These are phyloP conservation scores for Hyaena hyaena DNA, from an alignment of 2,113 vertebrate genomes.

Conservation along the genomic window DNA sequence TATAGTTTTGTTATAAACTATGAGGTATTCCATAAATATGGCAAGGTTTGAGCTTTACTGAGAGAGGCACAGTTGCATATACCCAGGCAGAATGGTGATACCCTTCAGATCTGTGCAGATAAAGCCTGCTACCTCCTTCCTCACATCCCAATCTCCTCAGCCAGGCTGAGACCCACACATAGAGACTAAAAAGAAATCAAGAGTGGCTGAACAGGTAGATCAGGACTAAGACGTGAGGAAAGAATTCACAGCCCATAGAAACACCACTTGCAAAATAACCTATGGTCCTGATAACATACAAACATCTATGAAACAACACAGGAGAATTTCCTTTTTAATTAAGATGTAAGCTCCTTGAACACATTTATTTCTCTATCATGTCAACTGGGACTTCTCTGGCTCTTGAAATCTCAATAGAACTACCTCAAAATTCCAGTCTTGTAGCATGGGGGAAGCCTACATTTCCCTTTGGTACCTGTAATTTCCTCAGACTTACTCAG, in stretches of 20 bases:
- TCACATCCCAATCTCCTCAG: not conserved
- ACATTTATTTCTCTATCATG: not conserved
- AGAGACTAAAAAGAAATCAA: not conserved
- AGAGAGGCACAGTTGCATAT: not conserved
- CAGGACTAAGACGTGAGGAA: not conserved
- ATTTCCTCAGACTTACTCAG: not conserved
- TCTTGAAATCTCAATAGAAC: not conserved
- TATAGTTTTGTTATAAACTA: not conserved
- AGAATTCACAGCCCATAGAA: not conserved
- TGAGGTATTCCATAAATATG: not conserved
- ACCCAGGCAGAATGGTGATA: not conserved
- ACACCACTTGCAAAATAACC: not conserved
- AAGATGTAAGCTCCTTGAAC: not conserved
- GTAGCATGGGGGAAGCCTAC: not conserved
- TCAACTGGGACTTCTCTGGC: not conserved
- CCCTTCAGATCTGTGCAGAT: not conserved
- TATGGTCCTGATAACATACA: not conserved
- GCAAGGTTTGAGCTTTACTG: not conserved
- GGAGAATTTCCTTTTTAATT: constrained; percentile 5
- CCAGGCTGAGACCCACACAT: not conserved
- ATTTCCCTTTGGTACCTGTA: not conserved
- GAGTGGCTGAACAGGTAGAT: not conserved
- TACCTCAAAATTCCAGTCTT: not conserved
- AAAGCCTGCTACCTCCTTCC: not conserved
- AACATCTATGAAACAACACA: not conserved